Base-by-base conservation (phyloP, 1,140 invertebrate genomes). In the Polypedilum vanderplanki region DNA sequence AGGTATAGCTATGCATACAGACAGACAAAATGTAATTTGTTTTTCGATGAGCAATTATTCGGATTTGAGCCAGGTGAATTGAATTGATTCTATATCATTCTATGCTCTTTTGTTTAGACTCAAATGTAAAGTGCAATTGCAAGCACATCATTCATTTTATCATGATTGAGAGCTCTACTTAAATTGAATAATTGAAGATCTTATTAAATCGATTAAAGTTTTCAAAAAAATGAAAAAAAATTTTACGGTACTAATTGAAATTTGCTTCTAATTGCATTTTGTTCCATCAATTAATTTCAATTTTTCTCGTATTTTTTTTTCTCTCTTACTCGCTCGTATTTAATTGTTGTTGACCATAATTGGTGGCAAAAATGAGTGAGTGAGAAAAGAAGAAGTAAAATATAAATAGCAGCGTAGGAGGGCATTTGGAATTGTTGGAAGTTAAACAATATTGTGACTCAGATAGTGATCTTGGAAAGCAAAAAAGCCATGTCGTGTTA, bases 181-280 rank as follows among this genome's bases (percentile, higher is more conserved):
- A 57, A 57, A 57, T 57, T 57, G 46, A 57, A 57, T 57, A 57
- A 57, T 57, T 57, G 46, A 57, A 57, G n/a, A 57, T 57, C n/a
- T 12, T 12, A 57, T 57, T 57, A n/a, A 1, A 57, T 57, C 4
- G 46, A 12, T 46, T 46, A 12, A 12, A 12, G 8, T 46, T 46
- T 46, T 46, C 41, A 46, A 12, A 46, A 12, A 12, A 12, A 57
- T 15, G 10, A 57, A n/a, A n/a, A 57, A 57, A 15, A 12, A n/a
- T n/a, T 46, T n/a, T 57, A 57, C 46, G 46, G 46, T 57, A 12
- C 46, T 57, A 57, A 57, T 57, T n/a, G 46, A 57, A n/a, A 57
- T 57, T 57, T 15, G 12, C 46, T 57, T 15, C 10, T 15, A 57
- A 57, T 57, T 57, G 3, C 12, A 57, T 57, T 57, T 57, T n/a